Percentiles rank a stretch among this genome's conserved stretches.
Evolutionary conservation across 2,113 vertebrate species (phyloP).

Genomic region (Sinocyclocheilus anshuiensis): DNA sequence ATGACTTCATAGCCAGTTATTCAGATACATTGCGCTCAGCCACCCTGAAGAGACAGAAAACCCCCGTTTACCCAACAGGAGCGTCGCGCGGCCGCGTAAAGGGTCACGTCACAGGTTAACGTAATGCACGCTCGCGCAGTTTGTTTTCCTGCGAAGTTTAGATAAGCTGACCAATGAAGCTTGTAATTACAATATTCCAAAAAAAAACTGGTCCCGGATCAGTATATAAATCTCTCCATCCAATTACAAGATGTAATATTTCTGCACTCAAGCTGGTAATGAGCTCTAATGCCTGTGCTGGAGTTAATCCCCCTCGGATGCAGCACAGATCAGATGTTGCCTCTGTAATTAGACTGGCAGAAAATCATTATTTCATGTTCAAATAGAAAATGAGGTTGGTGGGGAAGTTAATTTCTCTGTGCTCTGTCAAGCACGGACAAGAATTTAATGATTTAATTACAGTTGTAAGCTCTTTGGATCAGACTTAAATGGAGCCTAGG

Average conservation of each 20-base stretch:
- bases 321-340: constrained; percentile 92
- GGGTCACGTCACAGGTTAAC: constrained; percentile 84
- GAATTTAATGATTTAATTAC: constrained; percentile 99
- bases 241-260: constrained; percentile 99
- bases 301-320: constrained; percentile 95
- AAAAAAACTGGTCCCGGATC: constrained; percentile 61
- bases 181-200: constrained; percentile 70
- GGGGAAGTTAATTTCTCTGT: constrained; percentile 92
- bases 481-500: constrained; percentile 89
- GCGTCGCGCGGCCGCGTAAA: constrained; percentile 75
- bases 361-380: constrained; percentile 96
- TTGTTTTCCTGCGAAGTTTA: constrained; percentile 91
- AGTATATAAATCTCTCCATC: constrained; percentile 88
- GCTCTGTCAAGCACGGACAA: constrained; percentile 91
- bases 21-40: constrained; percentile 76
- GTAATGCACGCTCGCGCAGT: constrained; percentile 89
- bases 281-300: constrained; percentile 91
- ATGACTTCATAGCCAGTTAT: constrained; percentile 83
- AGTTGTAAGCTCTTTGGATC: constrained; percentile 97
- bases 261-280: constrained; percentile 95
- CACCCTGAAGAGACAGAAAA: constrained; percentile 81
- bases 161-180: constrained; percentile 70
- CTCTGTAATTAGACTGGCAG: constrained; percentile 97
- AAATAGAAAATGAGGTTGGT: constrained; percentile 78
- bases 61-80: constrained; percentile 81